Evolutionary conservation across 2,797 vertebrate genomes (phyloP), one percentile per base, ranked within the genome.

Genomic region (Hypotaenidia okinawae): DNA sequence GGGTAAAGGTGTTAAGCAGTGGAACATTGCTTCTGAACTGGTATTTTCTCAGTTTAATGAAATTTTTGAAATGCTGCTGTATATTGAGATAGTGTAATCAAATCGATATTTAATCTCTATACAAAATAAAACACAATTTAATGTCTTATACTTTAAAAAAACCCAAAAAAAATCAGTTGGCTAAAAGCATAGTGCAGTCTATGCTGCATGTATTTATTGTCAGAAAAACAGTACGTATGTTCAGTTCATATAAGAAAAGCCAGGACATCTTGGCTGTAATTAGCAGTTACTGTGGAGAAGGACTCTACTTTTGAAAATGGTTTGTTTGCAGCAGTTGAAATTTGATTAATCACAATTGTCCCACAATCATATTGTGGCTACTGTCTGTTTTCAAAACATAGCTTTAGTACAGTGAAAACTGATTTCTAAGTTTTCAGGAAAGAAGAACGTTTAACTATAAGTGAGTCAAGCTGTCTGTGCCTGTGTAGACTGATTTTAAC

Each of bases 1-100:
- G 16, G 73, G 30, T 3, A 67, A 93, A 76, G 28, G 32, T 52
- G 80, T 97, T 77, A 97, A 96, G 91, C 89, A 94, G 12, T 98
- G 97, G 98, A 98, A 98, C 87, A 99, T 98, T 69, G 97, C 98
- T 6, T 97, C 92, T 16, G 62, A 96, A 3, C 94, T 98, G 32
- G 90, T 98, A 81, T 98, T 98, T 96, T 96, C 97, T 90, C 97
- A 96, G 45, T 95, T 94, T 61, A 98, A 97, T 93, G 61, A 84
- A n/a, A 95, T 98, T 86, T 90, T 97, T 83, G 93, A 98, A 75
- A 97, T 98, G 69, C 96, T 98, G 78, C 77, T 96, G 8, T 97
- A 97, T 97, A 97, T 97, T 32, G 96, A 98, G 97, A 97, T 98
- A 87, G 23, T 15, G 11, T 49, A 59, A 87, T 78, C 35, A n/a